Evolutionary conservation across 2,113 vertebrate species (phyloP).

Genomic region (Myotis davidii): DNA sequence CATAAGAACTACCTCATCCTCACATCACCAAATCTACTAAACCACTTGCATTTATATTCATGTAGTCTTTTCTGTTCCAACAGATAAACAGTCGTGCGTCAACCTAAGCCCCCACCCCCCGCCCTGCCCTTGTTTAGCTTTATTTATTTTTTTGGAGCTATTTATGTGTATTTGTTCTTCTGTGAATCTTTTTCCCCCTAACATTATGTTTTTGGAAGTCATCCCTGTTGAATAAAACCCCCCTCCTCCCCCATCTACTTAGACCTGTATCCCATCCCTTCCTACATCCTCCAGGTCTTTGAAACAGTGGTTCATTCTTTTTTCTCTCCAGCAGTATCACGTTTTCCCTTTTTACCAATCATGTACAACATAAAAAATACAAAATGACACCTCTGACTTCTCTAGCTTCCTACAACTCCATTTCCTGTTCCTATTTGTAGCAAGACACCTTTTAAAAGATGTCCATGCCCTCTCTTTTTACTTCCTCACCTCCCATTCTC

Average conservation of each 20-base stretch:
- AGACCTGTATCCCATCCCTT: background rate
- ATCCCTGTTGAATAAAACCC: background rate
- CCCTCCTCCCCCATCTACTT: background rate
- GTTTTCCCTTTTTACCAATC: background rate
- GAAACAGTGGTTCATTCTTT: background rate
- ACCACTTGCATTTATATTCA: background rate
- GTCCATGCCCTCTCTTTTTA: background rate
- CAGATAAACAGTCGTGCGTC: background rate
- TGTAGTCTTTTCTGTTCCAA: background rate
- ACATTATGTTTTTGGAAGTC: background rate
- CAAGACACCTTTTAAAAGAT: background rate
- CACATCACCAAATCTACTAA: background rate
- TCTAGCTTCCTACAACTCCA: background rate
- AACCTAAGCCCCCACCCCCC: background rate
- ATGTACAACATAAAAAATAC: background rate
- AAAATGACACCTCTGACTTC: slow-evolving; percentile 31
- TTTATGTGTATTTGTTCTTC: background rate
- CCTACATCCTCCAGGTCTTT: background rate
- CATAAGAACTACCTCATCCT: background rate
- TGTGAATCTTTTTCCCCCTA: background rate
- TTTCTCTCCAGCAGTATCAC: background rate
- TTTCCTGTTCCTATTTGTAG: background rate
- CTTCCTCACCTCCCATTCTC: background rate
- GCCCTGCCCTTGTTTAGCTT: background rate
- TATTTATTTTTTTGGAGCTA: background rate